Evolutionary conservation across 2,797 vertebrate genomes (phyloP).

Genomic region (Lepidocolaptes lacrymiger): DNA sequence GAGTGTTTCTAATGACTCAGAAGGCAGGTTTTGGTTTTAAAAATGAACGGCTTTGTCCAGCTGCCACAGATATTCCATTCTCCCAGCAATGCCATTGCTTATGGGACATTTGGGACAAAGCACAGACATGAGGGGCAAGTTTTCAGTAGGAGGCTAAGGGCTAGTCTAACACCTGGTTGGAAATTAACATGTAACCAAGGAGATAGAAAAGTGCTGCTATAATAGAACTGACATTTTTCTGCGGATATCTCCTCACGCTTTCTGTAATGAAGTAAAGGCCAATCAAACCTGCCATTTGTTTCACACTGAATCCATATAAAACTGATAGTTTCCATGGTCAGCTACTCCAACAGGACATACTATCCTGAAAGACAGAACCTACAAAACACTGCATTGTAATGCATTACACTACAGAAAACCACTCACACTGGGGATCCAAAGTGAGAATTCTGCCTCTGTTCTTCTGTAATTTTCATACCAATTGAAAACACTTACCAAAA

Average conservation of each 20-base stretch:
- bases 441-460: fast-evolving
- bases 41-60: neutral
- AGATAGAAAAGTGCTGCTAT: neutral
- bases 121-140: neutral
- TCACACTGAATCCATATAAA: neutral
- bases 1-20: neutral
- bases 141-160: neutral
- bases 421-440: neutral
- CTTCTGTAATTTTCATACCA: neutral
- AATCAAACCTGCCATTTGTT: neutral
- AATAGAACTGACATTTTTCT: neutral
- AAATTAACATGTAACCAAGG: neutral
- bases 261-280: neutral
- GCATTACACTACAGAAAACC: neutral
- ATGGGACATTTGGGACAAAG: neutral
- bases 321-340: neutral
- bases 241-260: neutral
- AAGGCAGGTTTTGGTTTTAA: neutral
- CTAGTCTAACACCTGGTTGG: neutral
- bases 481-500: neutral
- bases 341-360: neutral
- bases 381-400: neutral
- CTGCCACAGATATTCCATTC: neutral
- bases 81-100: neutral
- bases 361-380: neutral